phyloP scores from a whole-genome alignment of 2,888 invertebrate species.

The Euclidia mi region DNA sequence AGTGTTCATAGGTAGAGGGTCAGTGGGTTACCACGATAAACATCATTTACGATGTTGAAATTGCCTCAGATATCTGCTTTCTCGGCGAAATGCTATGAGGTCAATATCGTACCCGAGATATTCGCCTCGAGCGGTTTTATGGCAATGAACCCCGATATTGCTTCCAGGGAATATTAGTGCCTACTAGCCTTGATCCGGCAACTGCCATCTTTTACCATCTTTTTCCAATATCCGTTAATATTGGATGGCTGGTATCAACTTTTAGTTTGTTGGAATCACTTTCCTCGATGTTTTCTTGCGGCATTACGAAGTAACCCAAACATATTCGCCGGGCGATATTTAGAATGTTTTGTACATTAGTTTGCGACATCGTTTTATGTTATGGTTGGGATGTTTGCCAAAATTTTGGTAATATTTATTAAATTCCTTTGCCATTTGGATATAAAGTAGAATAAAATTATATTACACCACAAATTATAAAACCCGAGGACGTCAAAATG shows the following conservation, averaged over 20 bases:
- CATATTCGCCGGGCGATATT: constrained; percentile 44
- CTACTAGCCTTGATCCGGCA: constrained; percentile 78
- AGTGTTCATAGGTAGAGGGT: constrained; percentile 60
- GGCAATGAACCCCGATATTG: constrained; percentile 82
- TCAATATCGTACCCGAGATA: constrained; percentile 79
- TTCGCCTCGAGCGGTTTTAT: constrained; percentile 80
- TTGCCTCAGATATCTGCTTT: constrained; percentile 76
- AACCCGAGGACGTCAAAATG: too few species aligned
- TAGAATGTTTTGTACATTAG: constrained; percentile 53
- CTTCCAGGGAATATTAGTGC: constrained; percentile 81
- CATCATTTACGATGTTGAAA: constrained; percentile 78
- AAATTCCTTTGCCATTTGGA: constrained; percentile 38
- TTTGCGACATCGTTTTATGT: constrained; percentile 49
- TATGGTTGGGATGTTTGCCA: constrained; percentile 40
- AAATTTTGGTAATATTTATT: constrained; percentile 48
- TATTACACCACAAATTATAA: too few species aligned
- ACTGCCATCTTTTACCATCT: constrained; percentile 79
- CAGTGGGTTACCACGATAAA: constrained; percentile 74
- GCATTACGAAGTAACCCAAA: constrained; percentile 39
- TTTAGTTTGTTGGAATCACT: constrained; percentile 70
- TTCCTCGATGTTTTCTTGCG: constrained; percentile 62
- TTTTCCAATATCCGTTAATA: constrained; percentile 85
- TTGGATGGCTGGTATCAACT: constrained; percentile 70
- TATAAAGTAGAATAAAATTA: constrained; percentile 22
- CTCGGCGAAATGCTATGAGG: constrained; percentile 74